Conservation (phyloP, 2,797 vertebrate species). For the Danio choprae region DNA sequence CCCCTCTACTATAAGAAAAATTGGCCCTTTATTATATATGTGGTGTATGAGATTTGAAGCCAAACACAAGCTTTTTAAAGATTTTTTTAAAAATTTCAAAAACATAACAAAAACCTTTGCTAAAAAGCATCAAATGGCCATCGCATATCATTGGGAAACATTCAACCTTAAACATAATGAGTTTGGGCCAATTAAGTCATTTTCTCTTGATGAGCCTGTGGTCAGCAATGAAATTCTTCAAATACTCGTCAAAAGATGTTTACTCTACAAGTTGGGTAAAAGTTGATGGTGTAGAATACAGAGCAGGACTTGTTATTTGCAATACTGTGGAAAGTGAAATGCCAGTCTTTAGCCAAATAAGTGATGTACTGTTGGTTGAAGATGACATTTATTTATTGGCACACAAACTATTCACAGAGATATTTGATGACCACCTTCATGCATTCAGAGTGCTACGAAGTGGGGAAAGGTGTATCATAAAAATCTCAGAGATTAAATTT, state of each 20-base stretch:
- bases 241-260: constrained; percentile 35
- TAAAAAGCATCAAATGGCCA: no score
- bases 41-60: not conserved
- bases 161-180: no score
- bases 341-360: constrained; percentile 54
- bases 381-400: constrained; percentile 12
- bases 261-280: constrained; percentile 45
- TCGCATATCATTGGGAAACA: no score
- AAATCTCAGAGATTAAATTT: not conserved
- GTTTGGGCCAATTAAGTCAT: constrained; percentile 40
- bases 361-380: constrained; percentile 52
- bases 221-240: constrained; percentile 30
- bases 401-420: constrained; percentile 18
- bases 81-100: no score
- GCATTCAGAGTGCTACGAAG: constrained; percentile 1
- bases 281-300: constrained; percentile 55
- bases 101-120: no score
- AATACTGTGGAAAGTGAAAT: constrained; percentile 50
- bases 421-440: constrained; percentile 17
- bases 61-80: constrained; percentile 9
- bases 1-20: constrained; percentile 16
- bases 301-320: constrained; percentile 55
- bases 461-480: constrained; percentile 8
- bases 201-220: constrained; percentile 24
- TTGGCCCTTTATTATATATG: constrained; percentile 19